Percentiles rank a stretch among this genome's conserved stretches.
phyloP scores from a whole-genome alignment of 2,888 invertebrate species.

The Habrosyne pyritoides region DNA sequence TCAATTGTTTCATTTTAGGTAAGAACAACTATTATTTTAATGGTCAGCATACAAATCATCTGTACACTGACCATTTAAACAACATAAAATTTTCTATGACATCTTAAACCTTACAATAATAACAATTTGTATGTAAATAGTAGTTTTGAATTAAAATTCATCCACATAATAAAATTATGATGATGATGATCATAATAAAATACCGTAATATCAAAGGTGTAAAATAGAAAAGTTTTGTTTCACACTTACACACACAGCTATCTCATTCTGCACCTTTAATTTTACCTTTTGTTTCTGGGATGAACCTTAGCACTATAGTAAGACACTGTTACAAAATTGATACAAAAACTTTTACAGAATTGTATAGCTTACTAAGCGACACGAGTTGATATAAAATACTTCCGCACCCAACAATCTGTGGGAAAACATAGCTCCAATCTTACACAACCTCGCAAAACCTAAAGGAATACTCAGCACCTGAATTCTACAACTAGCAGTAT shows the following conservation, averaged over 20 bases:
- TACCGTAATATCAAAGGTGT: background rate
- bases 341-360: no score
- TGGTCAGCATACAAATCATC: background rate
- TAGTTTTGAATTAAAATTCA: no score
- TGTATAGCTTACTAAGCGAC: background rate
- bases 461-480: background rate
- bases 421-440: background rate
- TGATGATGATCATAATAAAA: background rate
- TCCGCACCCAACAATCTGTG: background rate
- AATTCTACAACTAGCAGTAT: background rate
- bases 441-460: background rate
- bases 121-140: no score
- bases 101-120: no score
- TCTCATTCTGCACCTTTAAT: background rate
- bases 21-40: background rate
- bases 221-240: background rate
- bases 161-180: no score
- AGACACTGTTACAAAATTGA: no score
- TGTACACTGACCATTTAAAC: no score
- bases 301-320: no score
- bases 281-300: no score
- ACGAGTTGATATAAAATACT: background rate
- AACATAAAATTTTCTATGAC: no score
- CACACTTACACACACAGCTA: background rate
- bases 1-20: no score